Evolutionary conservation across 2,113 vertebrate species (phyloP).

Genomic region (Hiodon alosoides): DNA sequence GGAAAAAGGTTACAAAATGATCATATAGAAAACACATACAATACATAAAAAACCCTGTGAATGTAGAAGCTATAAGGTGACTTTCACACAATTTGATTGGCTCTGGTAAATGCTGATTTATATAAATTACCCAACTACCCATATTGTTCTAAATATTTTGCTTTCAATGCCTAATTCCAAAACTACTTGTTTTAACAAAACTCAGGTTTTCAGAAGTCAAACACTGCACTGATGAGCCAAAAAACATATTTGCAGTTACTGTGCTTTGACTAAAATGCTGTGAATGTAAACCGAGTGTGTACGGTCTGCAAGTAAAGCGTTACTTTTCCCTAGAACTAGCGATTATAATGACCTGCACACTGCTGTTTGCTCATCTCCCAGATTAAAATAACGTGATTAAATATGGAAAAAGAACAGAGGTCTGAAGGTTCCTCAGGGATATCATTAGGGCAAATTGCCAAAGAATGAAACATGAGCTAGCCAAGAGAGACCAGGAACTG

Average conservation of each 20-base stretch:
- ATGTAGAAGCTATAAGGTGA: too few species aligned
- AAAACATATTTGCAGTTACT: background rate
- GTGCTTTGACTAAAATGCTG: constrained; percentile 4
- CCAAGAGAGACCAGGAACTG: constrained; percentile 85
- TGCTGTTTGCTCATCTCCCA: constrained; percentile 68
- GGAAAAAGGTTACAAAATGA: too few species aligned
- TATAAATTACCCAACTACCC: too few species aligned
- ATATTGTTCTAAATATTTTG: too few species aligned
- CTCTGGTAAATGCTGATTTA: too few species aligned
- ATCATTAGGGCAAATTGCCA: constrained; percentile 99
- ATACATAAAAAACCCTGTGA: too few species aligned
- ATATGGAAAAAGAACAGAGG: constrained; percentile 86
- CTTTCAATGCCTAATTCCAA: too few species aligned
- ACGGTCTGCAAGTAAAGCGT: constrained; percentile 20
- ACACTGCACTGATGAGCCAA: background rate
- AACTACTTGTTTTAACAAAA: too few species aligned
- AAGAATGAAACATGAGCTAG: constrained; percentile 98
- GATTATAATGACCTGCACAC: constrained; percentile 62
- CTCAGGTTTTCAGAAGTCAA: too few species aligned
- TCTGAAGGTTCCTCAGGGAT: constrained; percentile 90
- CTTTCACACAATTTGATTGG: too few species aligned
- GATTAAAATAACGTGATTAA: constrained; percentile 92
- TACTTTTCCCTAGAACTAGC: constrained; percentile 37
- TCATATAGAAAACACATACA: too few species aligned
- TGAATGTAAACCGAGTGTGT: constrained; percentile 4